A percentile compares a stretch with the other conserved stretches of the same genome.
Evolutionary conservation across 1,140 invertebrate species (phyloP).

Genomic region (Drosophila pruinosa): DNA sequence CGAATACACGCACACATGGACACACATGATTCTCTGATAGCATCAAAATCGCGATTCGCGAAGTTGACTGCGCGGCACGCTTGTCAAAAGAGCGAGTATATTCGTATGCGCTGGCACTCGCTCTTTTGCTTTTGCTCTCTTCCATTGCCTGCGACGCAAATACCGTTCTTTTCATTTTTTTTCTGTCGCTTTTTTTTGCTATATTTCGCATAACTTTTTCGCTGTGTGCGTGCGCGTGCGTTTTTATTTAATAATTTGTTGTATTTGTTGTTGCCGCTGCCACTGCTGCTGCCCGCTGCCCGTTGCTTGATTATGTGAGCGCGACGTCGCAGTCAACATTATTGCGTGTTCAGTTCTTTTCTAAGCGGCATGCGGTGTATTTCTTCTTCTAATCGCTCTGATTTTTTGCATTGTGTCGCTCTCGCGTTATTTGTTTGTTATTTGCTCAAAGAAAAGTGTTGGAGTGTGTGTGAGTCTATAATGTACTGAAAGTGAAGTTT

Average conservation of each 20-base stretch:
- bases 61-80: conserved; percentile 14
- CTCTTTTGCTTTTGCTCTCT: conserved; percentile 35
- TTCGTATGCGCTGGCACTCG: background rate
- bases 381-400: conserved; percentile 74
- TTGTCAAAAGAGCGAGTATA: conserved; percentile 26
- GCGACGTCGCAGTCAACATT: conserved; percentile 47
- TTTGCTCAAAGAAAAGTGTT: background rate
- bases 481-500: conserved; percentile 42
- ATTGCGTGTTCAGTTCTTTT: conserved; percentile 80
- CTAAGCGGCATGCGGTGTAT: conserved; percentile 80
- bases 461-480: conserved; percentile 5
- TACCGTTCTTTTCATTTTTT: conserved; percentile 67
- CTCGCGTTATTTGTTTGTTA: conserved; percentile 13
- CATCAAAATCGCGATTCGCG: background rate
- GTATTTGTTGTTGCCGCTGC: conserved; percentile 12
- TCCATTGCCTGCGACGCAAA: conserved; percentile 70
- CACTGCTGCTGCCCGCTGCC: conserved; percentile 37
- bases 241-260: conserved; percentile 77
- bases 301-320: conserved; percentile 68
- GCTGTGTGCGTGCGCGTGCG: conserved; percentile 44
- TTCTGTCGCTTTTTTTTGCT: conserved; percentile 31
- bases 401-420: conserved; percentile 55
- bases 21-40: conserved; percentile 16
- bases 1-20: background rate
- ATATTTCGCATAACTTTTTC: conserved; percentile 70